Percentiles rank a stretch among this genome's conserved stretches.
These are phyloP conservation scores for Melanerpes formicivorus DNA, from an alignment of 2,113 vertebrate genomes.

Conservation along the genomic window DNA sequence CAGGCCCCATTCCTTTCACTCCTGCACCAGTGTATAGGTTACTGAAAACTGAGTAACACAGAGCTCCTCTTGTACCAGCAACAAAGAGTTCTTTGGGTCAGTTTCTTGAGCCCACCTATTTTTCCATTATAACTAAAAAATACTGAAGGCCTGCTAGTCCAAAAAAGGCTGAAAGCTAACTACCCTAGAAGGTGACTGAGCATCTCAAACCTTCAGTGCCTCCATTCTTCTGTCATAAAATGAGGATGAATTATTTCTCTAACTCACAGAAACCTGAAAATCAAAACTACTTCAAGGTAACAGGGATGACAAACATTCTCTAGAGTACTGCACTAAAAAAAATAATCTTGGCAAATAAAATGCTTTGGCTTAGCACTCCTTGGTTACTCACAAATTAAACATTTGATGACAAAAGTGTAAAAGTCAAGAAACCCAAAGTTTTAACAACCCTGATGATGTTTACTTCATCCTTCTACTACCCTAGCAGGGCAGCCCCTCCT, in stretches of 20 bases:
- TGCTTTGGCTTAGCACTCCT: background rate
- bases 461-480: background rate
- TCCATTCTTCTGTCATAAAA: background rate
- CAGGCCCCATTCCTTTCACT: background rate
- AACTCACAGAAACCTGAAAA: background rate
- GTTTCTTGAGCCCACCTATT: background rate
- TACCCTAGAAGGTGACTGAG: background rate
- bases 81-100: background rate
- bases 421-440: constrained; percentile 18
- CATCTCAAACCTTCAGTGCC: background rate
- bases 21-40: too few relatives aligned
- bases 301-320: background rate
- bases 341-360: background rate
- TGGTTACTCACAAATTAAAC: background rate
- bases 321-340: background rate
- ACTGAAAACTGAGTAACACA: background rate
- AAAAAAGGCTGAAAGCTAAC: background rate
- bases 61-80: background rate
- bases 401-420: background rate
- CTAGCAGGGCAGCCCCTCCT: background rate
- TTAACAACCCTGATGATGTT: background rate
- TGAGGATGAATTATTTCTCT: background rate
- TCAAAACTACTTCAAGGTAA: background rate
- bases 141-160: background rate
- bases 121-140: background rate